These are phyloP conservation scores for Choloepus didactylus DNA, from an alignment of 2,797 vertebrate genomes.

Conservation along the genomic window DNA sequence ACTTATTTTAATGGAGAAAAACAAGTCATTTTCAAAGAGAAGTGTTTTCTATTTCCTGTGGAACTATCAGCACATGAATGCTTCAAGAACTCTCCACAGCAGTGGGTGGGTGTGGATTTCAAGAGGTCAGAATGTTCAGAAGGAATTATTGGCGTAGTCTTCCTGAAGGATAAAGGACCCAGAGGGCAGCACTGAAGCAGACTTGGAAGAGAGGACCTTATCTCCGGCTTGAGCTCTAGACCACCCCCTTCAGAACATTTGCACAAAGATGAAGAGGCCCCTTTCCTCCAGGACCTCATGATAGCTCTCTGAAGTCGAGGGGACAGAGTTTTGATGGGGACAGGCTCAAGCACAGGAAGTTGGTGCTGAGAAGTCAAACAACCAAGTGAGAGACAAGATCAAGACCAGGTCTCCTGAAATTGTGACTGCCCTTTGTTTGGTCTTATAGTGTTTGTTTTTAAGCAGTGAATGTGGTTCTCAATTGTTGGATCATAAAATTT, in stretches of 20 bases:
- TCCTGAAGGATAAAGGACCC: slow-evolving; percentile 19
- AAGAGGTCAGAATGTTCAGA: not conserved
- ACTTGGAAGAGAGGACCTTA: not conserved
- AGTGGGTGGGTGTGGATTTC: not conserved
- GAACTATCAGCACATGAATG: not conserved
- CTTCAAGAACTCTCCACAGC: not conserved
- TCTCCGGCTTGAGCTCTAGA: not conserved
- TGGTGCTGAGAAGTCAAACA: not conserved
- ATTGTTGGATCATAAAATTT: not conserved
- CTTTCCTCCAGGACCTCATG: not conserved
- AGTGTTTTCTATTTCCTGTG: not conserved
- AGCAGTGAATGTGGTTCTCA: not conserved
- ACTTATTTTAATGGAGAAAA: not conserved
- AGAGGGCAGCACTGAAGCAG: not conserved
- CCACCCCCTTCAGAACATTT: not conserved
- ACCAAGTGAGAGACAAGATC: not conserved
- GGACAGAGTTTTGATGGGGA: not conserved
- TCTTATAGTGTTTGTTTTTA: not conserved
- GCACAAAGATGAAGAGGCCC: not conserved
- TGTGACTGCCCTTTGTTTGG: not conserved
- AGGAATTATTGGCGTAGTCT: not conserved
- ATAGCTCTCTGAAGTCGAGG: not conserved
- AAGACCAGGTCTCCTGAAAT: not conserved
- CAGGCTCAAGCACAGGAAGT: not conserved
- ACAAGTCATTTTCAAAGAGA: slow-evolving; percentile 23